These are phyloP conservation scores for Petroica traversi DNA, from an alignment of 2,113 vertebrate species.

Conservation along the genomic window DNA sequence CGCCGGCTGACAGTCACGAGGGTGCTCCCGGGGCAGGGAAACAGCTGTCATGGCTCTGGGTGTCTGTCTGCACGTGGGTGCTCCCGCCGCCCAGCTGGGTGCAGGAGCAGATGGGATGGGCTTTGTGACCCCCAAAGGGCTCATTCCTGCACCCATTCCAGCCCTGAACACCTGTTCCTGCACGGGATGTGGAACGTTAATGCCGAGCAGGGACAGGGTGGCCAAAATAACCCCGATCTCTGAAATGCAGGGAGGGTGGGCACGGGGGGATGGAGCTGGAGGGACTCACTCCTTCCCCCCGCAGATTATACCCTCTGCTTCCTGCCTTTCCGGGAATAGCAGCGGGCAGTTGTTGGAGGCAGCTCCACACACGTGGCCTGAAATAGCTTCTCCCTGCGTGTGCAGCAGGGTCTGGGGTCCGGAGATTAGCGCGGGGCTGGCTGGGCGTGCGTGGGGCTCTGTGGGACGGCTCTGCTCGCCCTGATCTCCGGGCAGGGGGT, in stretches of 20 bases:
- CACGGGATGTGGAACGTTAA: fast-evolving
- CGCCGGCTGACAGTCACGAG: not conserved
- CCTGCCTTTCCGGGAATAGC: slow-evolving; percentile 24
- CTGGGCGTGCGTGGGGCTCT: not conserved
- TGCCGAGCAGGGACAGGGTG: fast-evolving
- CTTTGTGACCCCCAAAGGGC: fast-evolving
- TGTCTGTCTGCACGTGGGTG: not conserved
- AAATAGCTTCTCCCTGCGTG: not conserved
- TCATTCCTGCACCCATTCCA: fast-evolving
- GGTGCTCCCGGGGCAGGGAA: not conserved
- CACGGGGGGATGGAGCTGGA: not conserved
- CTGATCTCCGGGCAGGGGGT: not conserved
- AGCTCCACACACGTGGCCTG: not conserved
- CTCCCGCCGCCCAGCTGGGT: fast-evolving
- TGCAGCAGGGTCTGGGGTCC: not conserved
- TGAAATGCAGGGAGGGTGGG: not conserved
- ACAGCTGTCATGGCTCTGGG: not conserved
- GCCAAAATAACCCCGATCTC: not conserved
- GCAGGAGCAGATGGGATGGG: not conserved
- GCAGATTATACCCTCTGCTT: slow-evolving; percentile 10
- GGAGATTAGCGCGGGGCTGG: slow-evolving; percentile 7
- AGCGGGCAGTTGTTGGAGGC: not conserved
- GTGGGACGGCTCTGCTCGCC: not conserved
- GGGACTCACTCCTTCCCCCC: not conserved
- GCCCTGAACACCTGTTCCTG: not conserved